Evolutionary conservation across 2,888 invertebrate species (phyloP), one percentile per base, ranked within the genome.

Genomic region (Peribatodes rhomboidaria): DNA sequence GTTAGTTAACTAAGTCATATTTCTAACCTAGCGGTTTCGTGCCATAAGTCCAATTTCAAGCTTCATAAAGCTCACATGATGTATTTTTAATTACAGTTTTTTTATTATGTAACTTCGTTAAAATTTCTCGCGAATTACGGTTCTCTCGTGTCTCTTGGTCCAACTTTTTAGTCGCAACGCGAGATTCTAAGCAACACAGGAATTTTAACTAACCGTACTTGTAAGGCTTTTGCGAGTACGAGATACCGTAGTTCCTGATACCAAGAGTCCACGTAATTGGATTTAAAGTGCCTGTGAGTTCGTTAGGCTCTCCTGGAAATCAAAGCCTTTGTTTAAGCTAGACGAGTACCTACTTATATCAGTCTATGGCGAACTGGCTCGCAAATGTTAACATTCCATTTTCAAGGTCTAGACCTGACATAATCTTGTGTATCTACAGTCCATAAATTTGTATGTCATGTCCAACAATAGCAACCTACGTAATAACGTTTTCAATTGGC

Each of bases 351-450:
- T 67, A 58, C 31, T 35, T 58, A 33, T 70, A 63, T 53, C 62
- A 49, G 46, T 49, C 65, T 60, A 68, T 73, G 68, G 67, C 73
- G 72, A 66, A 75, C 69, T 39, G 41, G 74, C 81, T 78, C 67
- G 80, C 75, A 78, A 60, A 82, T 80, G 79, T 80, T 82, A 78
- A 83, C 91, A 91, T 91, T 91, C 91, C 88, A 80, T 83, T 87
- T 79, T 79, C 91, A 92, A 92, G 91, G 91, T 88, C n/a, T 84
- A 90, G 72, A 83, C 74, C 72, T 79, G 68, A 73, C 76, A 83
- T 87, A 86, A 86, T 85, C 83, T 83, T 67, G 75, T 81, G 83
- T 83, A 83, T 83, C 82, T 80, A 76, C 76, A 75, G 69, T 75
- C 72, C 80, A 79, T 75, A 81, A 82, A 83, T 83, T 79, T 78